phyloP scores from a whole-genome alignment of 2,797 vertebrate species.

The Anguilla marmorata region DNA sequence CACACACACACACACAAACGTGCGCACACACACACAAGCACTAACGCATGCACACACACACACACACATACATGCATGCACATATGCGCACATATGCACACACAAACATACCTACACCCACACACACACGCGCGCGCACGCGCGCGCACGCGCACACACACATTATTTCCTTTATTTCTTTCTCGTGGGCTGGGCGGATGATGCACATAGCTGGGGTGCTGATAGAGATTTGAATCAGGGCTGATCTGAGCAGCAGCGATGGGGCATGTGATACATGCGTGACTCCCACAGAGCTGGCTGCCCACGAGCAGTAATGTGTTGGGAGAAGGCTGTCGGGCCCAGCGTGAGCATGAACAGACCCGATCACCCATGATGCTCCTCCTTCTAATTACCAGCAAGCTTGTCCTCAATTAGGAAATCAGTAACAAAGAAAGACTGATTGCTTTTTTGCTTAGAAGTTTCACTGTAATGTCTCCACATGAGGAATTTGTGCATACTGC shows the following conservation, averaged over 20 bases:
- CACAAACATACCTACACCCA: too few relatives aligned
- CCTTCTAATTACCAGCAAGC: neutral
- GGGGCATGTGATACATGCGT: slow-evolving; percentile 2
- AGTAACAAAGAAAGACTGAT: neutral
- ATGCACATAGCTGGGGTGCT: neutral
- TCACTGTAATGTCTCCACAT: neutral
- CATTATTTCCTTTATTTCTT: neutral
- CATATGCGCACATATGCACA: too few relatives aligned
- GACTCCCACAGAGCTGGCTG: neutral
- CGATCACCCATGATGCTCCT: neutral
- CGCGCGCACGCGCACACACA: too few relatives aligned
- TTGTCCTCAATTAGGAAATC: neutral
- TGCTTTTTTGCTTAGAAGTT: neutral
- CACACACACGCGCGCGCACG: too few relatives aligned
- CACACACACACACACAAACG: too few relatives aligned
- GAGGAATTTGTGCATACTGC: neutral
- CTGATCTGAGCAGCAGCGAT: neutral
- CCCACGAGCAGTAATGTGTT: neutral
- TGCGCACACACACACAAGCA: too few relatives aligned
- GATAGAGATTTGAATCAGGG: neutral
- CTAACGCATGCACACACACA: too few relatives aligned
- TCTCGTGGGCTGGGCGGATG: neutral
- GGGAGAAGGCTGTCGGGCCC: neutral
- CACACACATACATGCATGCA: too few relatives aligned
- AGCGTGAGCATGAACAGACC: neutral